A percentile compares a stretch with the other conserved stretches of the same genome.
phyloP scores from a whole-genome alignment of 2,888 invertebrate genomes.

The Aradus depressus region DNA sequence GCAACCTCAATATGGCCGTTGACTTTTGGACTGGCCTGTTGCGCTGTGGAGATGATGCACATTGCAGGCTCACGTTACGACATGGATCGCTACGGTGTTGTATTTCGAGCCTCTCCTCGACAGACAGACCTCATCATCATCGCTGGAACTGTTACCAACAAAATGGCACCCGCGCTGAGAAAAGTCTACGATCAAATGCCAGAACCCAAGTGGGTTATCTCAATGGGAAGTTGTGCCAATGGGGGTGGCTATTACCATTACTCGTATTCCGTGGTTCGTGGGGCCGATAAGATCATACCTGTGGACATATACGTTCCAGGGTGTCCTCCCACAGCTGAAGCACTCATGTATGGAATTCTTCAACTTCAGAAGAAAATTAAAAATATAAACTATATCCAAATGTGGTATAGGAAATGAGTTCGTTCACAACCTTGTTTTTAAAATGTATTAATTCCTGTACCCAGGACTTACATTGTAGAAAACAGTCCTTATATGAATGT shows the following conservation, averaged over 20 bases:
- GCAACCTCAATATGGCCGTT: constrained; percentile 90
- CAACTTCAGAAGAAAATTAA: constrained; percentile 12
- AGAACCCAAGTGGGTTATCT: constrained; percentile 95
- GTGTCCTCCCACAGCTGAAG: constrained; percentile 8
- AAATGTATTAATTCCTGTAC: too few relatives aligned
- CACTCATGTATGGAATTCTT: constrained; percentile 7
- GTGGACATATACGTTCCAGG: constrained; percentile 98
- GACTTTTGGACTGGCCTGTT: constrained; percentile 96
- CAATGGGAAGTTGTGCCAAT: constrained; percentile 99
- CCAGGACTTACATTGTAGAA: too few relatives aligned
- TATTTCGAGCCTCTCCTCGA: constrained; percentile 92
- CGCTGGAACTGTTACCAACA: constrained; percentile 96
- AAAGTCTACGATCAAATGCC: constrained; percentile 96
- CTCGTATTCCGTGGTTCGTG: constrained; percentile 96
- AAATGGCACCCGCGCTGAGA: constrained; percentile 97
- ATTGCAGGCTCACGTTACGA: constrained; percentile 98
- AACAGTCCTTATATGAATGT: too few relatives aligned
- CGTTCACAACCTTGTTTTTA: too few relatives aligned
- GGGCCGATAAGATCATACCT: constrained; percentile 94
- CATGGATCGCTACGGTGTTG: constrained; percentile 97
- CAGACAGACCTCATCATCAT: constrained; percentile 97
- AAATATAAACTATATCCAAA: constrained; percentile 4
- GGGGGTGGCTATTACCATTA: constrained; percentile 99
- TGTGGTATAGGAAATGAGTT: constrained; percentile 9
- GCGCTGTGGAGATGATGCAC: constrained; percentile 99